phyloP scores from a whole-genome alignment of 2,797 vertebrate species.

The Hydrophis major region DNA sequence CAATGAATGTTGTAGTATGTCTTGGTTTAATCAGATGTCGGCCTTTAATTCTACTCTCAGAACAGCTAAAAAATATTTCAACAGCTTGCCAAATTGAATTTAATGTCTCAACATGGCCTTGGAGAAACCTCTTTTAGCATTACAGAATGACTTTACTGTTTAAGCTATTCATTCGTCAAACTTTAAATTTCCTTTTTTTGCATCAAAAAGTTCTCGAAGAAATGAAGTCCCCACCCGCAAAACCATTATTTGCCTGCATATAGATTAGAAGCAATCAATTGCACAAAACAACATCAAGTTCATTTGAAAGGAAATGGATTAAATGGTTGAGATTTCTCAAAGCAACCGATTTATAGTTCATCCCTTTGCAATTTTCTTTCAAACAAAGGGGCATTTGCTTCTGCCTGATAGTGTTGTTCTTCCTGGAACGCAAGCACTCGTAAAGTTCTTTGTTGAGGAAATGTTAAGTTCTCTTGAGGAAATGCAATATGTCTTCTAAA shows the following conservation, averaged over 20 bases:
- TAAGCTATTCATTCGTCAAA: background rate
- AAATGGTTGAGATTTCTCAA: slow-evolving; percentile 53
- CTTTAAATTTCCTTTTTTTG: background rate
- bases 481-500: slow-evolving; percentile 65
- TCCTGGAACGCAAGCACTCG: slow-evolving; percentile 64
- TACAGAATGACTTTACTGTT: background rate
- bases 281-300: slow-evolving; percentile 48
- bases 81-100: background rate
- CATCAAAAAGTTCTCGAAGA: slow-evolving; percentile 5
- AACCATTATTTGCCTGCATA: slow-evolving; percentile 57
- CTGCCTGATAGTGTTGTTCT: slow-evolving; percentile 43
- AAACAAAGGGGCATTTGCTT: slow-evolving; percentile 58
- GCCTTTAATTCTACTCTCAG: background rate
- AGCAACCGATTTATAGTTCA: slow-evolving; percentile 49
- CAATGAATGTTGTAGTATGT: background rate
- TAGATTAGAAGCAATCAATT: slow-evolving; percentile 53
- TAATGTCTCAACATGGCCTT: background rate
- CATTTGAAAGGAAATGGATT: slow-evolving; percentile 52
- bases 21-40: background rate
- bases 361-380: slow-evolving; percentile 50
- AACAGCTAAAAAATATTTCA: background rate
- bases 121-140: background rate
- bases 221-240: slow-evolving; percentile 21
- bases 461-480: slow-evolving; percentile 60
- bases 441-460: slow-evolving; percentile 61